Evolutionary conservation across 2,797 vertebrate genomes (phyloP), one percentile per base, ranked within the genome.

Genomic region (Pelobates cultripes): DNA sequence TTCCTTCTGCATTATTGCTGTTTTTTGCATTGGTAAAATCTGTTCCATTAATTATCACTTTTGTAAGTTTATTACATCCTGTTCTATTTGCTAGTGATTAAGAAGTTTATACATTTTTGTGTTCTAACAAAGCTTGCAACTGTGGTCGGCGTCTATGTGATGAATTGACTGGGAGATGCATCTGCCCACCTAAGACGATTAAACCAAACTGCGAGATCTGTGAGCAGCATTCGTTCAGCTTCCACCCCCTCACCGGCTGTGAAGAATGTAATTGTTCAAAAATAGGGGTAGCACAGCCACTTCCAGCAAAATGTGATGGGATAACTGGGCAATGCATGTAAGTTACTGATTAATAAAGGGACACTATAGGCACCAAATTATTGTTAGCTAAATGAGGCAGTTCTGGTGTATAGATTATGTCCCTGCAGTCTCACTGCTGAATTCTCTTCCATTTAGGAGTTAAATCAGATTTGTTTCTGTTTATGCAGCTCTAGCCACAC

Each of bases 301-400:
- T 86, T 3, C 89, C 77, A 8, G 84, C 81, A 0, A 92, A 94
- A 47, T 99, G 97, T 71, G 88, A 97, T 87, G 85, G 61, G 66
- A 85, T 3, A 82, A 95, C 85, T 0, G 97, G 97, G 14, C 96
- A 98, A 83, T 99, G 97, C 95, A 94, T 81, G 97, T 97, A 87
- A 93, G 95, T 90, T 41, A 79, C 7, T 40, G 61, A 64, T 57
- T 57, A 57, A 2, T 15, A 12, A 57, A 28, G 2, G 28, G 28
- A 28, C 28, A 28, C 28, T 28, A 28, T 28, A 28, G 28, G 28
- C 28, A 28, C 28, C 28, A 28, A 28, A 28, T 28, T 28, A 28
- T 28, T 28, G 28, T 28, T 28, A 2, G 28, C 28, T 28, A 28
- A 28, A 28, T 28, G 28, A 28, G 28, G 28, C 28, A 28, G 28